Percentiles rank a stretch among this genome's conserved stretches.
Conservation (phyloP, 2,888 invertebrate genomes). For the Rhagonycha lutea region DNA sequence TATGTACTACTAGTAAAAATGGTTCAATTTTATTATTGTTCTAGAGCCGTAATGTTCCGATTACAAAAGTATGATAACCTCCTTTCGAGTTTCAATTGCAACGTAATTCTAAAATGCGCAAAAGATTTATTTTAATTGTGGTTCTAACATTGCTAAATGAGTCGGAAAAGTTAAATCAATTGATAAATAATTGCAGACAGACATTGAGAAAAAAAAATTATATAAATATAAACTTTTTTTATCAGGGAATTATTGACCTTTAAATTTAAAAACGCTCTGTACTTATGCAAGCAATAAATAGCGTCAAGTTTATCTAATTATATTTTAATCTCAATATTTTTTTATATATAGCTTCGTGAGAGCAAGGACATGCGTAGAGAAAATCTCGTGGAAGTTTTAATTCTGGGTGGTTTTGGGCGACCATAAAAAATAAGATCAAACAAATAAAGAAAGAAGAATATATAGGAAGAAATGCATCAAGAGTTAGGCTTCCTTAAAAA, state of each 20-base stretch:
- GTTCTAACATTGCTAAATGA: background rate
- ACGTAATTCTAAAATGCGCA: background rate
- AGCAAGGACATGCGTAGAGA: background rate
- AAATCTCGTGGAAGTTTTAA: no score
- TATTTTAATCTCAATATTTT: background rate
- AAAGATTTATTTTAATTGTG: background rate
- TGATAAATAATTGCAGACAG: conserved; percentile 2
- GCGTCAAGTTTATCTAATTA: background rate
- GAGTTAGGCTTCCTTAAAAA: background rate
- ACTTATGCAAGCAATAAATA: background rate
- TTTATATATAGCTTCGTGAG: background rate
- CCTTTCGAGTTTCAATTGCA: background rate
- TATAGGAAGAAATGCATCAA: background rate
- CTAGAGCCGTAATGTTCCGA: background rate
- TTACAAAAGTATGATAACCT: background rate
- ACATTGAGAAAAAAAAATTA: background rate
- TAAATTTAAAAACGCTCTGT: background rate
- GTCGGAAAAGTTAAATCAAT: background rate
- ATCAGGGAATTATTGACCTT: conserved; percentile 6
- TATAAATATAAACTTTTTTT: background rate
- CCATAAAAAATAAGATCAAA: background rate
- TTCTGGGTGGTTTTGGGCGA: background rate
- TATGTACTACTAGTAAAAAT: background rate
- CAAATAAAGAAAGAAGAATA: no score
- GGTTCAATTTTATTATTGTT: background rate